phyloP scores from a whole-genome alignment of 2,888 invertebrate species.

The Coronaproctus castanopsis region DNA sequence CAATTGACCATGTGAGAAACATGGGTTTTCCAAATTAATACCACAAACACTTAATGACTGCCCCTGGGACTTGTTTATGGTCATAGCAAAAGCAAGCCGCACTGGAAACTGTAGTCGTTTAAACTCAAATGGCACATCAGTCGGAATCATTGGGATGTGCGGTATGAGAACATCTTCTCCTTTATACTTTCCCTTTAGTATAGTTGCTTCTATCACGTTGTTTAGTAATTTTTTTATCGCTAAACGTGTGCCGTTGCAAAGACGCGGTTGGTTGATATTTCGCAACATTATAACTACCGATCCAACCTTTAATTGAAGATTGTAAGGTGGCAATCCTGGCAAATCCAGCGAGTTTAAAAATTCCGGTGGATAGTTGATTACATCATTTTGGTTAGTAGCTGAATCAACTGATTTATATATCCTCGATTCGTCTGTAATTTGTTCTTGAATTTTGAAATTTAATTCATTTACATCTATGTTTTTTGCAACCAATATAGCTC shows the following conservation, averaged over 20 bases:
- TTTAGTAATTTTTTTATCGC: not conserved
- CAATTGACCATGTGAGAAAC: not conserved
- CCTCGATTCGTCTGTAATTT: not conserved
- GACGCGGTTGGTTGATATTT: not conserved
- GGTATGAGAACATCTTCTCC: not conserved
- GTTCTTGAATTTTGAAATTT: not conserved
- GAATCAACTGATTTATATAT: not conserved
- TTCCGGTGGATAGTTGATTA: too few species aligned
- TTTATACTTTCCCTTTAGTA: not conserved
- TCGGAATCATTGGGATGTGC: not conserved
- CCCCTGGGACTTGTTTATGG: not conserved
- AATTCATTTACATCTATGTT: not conserved
- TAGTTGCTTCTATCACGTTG: not conserved
- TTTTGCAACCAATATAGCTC: not conserved
- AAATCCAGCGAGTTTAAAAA: too few species aligned
- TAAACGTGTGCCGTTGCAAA: not conserved
- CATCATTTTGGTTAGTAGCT: too few species aligned
- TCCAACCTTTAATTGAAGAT: too few species aligned
- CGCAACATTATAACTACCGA: too few species aligned
- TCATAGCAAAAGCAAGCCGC: not conserved
- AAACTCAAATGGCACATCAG: not conserved
- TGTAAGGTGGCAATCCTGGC: too few species aligned
- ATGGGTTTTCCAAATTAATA: not conserved
- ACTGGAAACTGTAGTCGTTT: not conserved
- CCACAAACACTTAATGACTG: not conserved